Evolutionary conservation across 2,113 vertebrate genomes (phyloP).

Genomic region (Apeltes quadracus): DNA sequence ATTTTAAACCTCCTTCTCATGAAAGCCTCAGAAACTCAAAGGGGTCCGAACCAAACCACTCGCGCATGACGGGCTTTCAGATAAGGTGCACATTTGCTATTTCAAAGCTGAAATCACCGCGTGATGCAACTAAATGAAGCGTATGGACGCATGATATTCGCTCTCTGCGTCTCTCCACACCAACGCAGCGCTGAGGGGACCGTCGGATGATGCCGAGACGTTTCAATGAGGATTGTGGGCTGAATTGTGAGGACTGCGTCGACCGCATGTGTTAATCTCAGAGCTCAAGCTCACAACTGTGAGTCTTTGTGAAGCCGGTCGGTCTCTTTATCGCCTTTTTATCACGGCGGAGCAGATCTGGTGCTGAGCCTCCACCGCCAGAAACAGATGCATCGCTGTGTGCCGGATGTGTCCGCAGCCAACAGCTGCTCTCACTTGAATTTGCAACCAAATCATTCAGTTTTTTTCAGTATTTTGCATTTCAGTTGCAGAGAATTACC

Average conservation of each 20-base stretch:
- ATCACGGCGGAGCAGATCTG: conserved; percentile 55
- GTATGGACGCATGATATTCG: conserved; percentile 1
- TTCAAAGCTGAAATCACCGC: not conserved
- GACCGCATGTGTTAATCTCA: conserved; percentile 29
- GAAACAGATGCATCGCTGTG: conserved; percentile 32
- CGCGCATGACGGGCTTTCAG: conserved; percentile 3
- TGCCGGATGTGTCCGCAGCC: conserved; percentile 4
- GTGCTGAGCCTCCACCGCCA: conserved; percentile 33
- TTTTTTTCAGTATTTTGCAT: conserved; percentile 17
- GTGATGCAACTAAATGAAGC: conserved; percentile 14
- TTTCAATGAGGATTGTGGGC: conserved; percentile 5
- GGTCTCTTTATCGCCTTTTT: conserved; percentile 57
- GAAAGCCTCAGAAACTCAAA: not conserved
- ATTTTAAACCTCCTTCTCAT: conserved; percentile 46
- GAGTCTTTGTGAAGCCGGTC: conserved; percentile 41
- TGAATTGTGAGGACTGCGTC: conserved; percentile 2
- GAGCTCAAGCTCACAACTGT: conserved; percentile 22
- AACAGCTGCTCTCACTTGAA: not conserved
- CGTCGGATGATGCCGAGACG: not conserved
- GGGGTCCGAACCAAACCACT: conserved; percentile 23
- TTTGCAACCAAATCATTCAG: conserved; percentile 6
- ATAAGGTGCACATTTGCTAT: not conserved
- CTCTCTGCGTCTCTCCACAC: conserved; percentile 10
- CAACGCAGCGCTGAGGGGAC: not conserved
- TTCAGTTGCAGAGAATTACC: not conserved